Percentiles rank a stretch among this genome's conserved stretches.
phyloP scores from a whole-genome alignment of 2,888 invertebrate species.

The Ptychoptera albimana region DNA sequence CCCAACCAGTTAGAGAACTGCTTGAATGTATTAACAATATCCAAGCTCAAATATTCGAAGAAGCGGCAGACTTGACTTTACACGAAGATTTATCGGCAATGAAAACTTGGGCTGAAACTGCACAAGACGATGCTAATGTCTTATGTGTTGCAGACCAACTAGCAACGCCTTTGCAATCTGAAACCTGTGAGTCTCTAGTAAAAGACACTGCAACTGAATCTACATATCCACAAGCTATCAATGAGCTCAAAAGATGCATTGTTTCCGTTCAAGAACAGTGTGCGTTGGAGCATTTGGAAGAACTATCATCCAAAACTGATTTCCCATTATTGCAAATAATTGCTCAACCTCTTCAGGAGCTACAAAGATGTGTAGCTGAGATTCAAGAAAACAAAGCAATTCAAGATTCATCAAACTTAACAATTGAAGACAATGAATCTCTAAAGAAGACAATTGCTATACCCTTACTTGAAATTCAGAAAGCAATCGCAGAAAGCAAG shows the following conservation, averaged over 20 bases:
- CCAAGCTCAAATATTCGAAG: constrained; percentile 28
- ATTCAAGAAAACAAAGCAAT: constrained; percentile 16
- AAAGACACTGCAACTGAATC: background rate
- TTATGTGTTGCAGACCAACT: background rate
- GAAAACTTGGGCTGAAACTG: constrained; percentile 32
- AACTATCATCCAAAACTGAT: background rate
- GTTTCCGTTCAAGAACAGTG: constrained; percentile 16
- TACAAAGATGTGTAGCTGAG: constrained; percentile 16
- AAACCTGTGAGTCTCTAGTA: background rate
- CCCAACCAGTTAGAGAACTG: constrained; percentile 13
- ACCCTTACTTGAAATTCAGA: constrained; percentile 27
- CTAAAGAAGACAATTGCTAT: constrained; percentile 22
- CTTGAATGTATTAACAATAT: constrained; percentile 21
- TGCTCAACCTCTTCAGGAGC: constrained; percentile 14
- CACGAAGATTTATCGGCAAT: constrained; percentile 42
- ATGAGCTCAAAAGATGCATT: constrained; percentile 7
- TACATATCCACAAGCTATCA: background rate
- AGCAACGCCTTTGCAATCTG: background rate
- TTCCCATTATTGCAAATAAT: constrained; percentile 6
- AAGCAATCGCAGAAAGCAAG: constrained; percentile 13
- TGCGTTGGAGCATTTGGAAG: constrained; percentile 15
- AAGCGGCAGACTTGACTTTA: constrained; percentile 36
- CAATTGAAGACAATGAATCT: constrained; percentile 15
- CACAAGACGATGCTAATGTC: constrained; percentile 11
- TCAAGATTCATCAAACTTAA: constrained; percentile 16